A percentile compares a stretch with the other conserved stretches of the same genome.
These are phyloP conservation scores for Hydrozoanthus gracilis DNA, from an alignment of 92 coral and sea anemone species.

Conservation along the genomic window DNA sequence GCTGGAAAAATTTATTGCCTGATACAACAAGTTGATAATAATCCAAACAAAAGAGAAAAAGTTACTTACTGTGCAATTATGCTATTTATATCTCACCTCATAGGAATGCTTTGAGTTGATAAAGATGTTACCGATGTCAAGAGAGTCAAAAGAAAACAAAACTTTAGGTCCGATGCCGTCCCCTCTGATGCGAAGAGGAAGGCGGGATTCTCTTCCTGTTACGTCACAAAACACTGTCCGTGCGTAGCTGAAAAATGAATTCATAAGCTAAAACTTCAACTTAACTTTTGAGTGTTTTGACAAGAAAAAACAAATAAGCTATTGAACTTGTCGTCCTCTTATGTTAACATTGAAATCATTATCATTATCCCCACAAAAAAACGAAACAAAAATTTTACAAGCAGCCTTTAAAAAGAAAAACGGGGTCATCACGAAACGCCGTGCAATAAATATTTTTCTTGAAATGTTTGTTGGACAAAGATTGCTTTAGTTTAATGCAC, in stretches of 20 bases:
- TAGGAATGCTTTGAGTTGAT: conserved; percentile 96
- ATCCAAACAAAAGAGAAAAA: not conserved
- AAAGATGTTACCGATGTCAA: conserved; percentile 97
- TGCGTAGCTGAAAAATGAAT: conserved; percentile 78
- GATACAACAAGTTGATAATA: too few relatives aligned
- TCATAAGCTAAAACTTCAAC: not conserved
- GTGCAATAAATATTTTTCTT: too few relatives aligned
- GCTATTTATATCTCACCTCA: conserved; percentile 73
- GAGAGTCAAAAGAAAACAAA: conserved; percentile 85
- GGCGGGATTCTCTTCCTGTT: conserved; percentile 92
- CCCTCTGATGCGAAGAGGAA: conserved; percentile 93
- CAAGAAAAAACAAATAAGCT: not conserved
- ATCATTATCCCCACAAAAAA: too few relatives aligned
- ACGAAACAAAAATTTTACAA: too few relatives aligned
- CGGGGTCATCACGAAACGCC: too few relatives aligned
- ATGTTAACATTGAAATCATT: not conserved
- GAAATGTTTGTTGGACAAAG: too few relatives aligned
- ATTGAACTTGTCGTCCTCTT: not conserved
- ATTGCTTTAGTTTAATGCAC: too few relatives aligned
- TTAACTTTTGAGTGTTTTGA: not conserved
- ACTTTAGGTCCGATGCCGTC: conserved; percentile 95
- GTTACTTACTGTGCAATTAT: too few relatives aligned
- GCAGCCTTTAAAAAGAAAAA: too few relatives aligned
- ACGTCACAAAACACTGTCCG: conserved; percentile 97
- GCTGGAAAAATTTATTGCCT: too few relatives aligned